Conservation (phyloP, 2,113 vertebrate genomes). For the Nesogale talazaci region DNA sequence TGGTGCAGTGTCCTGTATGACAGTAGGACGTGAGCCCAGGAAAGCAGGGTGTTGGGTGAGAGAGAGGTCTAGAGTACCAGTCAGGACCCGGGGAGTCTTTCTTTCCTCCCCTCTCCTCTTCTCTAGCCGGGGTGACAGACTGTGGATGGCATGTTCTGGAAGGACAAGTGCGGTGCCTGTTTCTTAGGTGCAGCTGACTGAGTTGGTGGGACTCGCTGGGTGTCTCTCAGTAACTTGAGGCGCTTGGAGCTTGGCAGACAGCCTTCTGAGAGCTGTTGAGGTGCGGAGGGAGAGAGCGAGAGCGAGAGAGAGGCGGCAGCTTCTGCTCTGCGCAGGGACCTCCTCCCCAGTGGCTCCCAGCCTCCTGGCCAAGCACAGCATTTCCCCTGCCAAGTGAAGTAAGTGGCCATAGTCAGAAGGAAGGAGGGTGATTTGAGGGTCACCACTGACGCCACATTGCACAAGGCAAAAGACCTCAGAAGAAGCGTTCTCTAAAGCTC, state of each 20-base stretch:
- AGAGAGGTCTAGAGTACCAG: background rate
- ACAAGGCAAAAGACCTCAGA: background rate
- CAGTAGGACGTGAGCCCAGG: background rate
- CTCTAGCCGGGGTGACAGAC: conserved; percentile 34
- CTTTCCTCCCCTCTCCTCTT: conserved; percentile 39
- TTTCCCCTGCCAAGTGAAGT: background rate
- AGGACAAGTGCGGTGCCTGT: background rate
- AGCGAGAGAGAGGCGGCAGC: background rate
- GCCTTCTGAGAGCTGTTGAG: background rate
- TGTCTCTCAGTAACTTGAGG: background rate
- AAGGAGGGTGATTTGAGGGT: background rate
- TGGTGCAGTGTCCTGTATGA: background rate
- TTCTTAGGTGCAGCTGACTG: background rate
- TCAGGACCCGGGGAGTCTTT: background rate
- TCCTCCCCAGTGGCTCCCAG: conserved; percentile 9
- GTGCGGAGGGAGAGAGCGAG: background rate
- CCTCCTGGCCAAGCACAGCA: background rate
- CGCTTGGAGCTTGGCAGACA: background rate
- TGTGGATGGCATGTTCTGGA: conserved; percentile 31
- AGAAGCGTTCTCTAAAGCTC: background rate
- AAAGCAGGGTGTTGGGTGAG: background rate
- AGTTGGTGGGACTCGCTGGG: background rate
- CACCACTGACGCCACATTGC: background rate
- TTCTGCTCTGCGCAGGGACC: background rate
- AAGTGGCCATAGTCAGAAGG: conserved; percentile 13